Conservation (phyloP, 2,888 invertebrate species). For the Mantis religiosa region DNA sequence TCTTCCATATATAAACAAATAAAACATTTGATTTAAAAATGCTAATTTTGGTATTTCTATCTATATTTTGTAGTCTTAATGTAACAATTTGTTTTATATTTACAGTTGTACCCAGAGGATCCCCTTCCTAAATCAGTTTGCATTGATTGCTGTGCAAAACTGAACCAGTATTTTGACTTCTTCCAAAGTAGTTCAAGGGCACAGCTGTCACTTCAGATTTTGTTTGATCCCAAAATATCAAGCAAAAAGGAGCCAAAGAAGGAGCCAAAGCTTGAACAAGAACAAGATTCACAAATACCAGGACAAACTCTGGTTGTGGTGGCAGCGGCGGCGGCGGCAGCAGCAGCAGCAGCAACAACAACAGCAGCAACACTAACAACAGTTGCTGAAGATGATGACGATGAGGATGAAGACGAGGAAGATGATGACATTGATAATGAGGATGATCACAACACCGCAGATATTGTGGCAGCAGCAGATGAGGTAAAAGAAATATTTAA, state of each 20-base stretch:
- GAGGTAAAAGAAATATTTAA: neutral
- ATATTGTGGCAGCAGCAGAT: neutral
- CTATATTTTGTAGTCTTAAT: no score
- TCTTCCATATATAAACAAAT: no score
- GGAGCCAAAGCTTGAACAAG: slow-evolving; percentile 19
- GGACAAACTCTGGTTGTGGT: neutral
- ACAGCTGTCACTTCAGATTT: slow-evolving; percentile 36
- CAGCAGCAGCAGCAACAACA: neutral
- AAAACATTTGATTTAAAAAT: no score
- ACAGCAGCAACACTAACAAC: neutral
- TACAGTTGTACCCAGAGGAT: slow-evolving; percentile 38
- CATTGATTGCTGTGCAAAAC: slow-evolving; percentile 35
- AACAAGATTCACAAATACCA: neutral
- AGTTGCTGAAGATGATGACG: neutral
- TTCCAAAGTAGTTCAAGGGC: slow-evolving; percentile 37
- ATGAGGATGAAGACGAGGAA: slow-evolving; percentile 18
- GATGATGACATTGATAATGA: slow-evolving; percentile 16
- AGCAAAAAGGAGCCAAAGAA: slow-evolving; percentile 18
- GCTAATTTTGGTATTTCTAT: no score
- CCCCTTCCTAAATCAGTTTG: slow-evolving; percentile 38
- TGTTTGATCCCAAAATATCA: slow-evolving; percentile 33
- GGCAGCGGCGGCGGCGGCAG: neutral
- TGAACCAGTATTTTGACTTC: slow-evolving; percentile 38
- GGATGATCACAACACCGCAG: neutral
- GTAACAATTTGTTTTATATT: neutral